These are phyloP conservation scores for Heterocephalus glaber DNA, from an alignment of 2,113 vertebrate genomes.

Conservation along the genomic window DNA sequence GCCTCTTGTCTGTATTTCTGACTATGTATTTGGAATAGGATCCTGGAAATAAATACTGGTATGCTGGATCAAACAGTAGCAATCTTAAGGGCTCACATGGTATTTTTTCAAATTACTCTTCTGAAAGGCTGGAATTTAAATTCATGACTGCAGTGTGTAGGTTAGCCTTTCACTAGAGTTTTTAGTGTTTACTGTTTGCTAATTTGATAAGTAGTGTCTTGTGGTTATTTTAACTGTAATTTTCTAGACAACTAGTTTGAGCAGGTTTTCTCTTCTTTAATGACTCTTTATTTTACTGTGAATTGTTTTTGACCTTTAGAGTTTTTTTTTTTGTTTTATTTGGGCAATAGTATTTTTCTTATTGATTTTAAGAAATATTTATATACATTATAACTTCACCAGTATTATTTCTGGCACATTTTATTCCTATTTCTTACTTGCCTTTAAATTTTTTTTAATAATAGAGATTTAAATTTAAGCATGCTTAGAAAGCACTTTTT, in stretches of 20 bases:
- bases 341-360: background rate
- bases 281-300: background rate
- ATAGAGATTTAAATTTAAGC: background rate
- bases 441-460: background rate
- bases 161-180: background rate
- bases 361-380: background rate
- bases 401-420: background rate
- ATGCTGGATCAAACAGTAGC: background rate
- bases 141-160: background rate
- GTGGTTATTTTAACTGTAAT: slow-evolving; percentile 1
- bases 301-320: background rate
- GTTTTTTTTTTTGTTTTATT: background rate
- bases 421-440: slow-evolving; percentile 37
- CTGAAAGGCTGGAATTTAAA: background rate
- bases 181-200: background rate
- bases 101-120: background rate
- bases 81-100: background rate
- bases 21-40: background rate
- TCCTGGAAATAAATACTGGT: background rate
- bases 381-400: background rate
- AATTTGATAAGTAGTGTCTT: background rate
- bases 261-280: background rate
- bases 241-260: background rate
- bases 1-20: slow-evolving; percentile 27
- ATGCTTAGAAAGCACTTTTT: background rate